phyloP scores from a whole-genome alignment of 2,797 vertebrate genomes.

The Gouania willdenowi region DNA sequence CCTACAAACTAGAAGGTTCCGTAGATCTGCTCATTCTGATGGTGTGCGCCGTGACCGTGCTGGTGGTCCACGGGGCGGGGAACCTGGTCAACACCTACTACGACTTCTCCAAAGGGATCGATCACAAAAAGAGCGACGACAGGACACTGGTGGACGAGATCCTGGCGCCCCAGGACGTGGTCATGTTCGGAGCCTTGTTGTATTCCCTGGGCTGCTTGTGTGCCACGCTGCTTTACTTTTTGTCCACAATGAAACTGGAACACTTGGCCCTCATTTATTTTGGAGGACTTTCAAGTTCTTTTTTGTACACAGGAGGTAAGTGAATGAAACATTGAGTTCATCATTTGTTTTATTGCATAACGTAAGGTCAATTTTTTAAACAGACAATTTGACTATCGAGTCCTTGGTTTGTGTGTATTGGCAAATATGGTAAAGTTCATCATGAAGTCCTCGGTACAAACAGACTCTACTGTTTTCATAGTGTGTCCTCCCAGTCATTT shows the following conservation, averaged over 20 bases:
- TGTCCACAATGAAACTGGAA: slow-evolving; percentile 88
- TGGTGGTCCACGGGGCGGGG: slow-evolving; percentile 93
- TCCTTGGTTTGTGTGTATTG: no score
- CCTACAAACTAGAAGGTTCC: slow-evolving; percentile 85
- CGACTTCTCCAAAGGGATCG: slow-evolving; percentile 97
- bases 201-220: slow-evolving; percentile 93
- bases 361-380: no score
- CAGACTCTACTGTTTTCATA: no score
- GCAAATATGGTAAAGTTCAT: no score
- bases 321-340: no score
- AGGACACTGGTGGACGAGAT: slow-evolving; percentile 95
- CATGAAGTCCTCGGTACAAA: no score
- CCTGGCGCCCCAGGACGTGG: slow-evolving; percentile 92
- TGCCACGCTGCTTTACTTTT: slow-evolving; percentile 83
- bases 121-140: slow-evolving; percentile 98
- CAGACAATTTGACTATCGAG: no score
- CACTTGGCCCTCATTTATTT: slow-evolving; percentile 97
- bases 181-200: slow-evolving; percentile 92
- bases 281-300: slow-evolving; percentile 94
- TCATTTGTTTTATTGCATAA: no score
- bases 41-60: slow-evolving; percentile 87
- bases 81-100: slow-evolving; percentile 98
- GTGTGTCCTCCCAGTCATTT: no score
- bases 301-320: slow-evolving; percentile 97
- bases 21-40: slow-evolving; percentile 84